Evolutionary conservation across 2,888 invertebrate genomes (phyloP), one percentile per base, ranked within the genome.

Genomic region (Andrena hattorfiana): DNA sequence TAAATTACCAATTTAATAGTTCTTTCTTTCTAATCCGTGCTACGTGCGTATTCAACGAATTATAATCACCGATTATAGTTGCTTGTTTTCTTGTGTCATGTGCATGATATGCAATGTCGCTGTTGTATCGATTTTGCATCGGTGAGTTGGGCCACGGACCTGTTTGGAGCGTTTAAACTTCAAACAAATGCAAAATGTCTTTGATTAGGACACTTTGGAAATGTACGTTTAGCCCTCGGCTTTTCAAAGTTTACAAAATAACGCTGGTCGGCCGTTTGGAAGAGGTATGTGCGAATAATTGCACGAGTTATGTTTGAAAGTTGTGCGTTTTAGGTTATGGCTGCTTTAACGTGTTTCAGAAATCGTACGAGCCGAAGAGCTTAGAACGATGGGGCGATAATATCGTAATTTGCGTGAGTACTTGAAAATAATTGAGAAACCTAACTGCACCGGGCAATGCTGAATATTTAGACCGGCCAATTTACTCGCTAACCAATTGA

Each of bases 361-460:
- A 95, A 87, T 92, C 96, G 83, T 97, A 98, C 90, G 95, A 96
- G 90, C 96, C 97, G n/a, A 95, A 95, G 72, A 94, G 94, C 56
- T 92, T 96, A 77, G 98, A 98, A 93, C 96, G 95, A 94, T 96
- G 96, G 95, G 96, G 97, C 48, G 97, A 97, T 90, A 96, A 96
- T 93, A 94, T 97, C 28, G 95, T 97, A 49, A 95, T 95, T 85
- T 95, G 96, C 54, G 97, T 97, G 94, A 95, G 96, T 94, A 83
- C 60, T 32, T 10, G 8, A 32, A 2, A 20, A 20, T 8, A 26
- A 28, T 42, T 5, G 0, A 42, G 30, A 32, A 51, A 23, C 23
- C 5, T 7, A 7, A 59, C 23, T 32, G 13, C 20, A 1, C 6
- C 32, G 30, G 20, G 32, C 13, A 67, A 30, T 0, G 54, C 6